These are phyloP conservation scores for Meda fulgida DNA, from an alignment of 2,797 vertebrate species.

Conservation along the genomic window DNA sequence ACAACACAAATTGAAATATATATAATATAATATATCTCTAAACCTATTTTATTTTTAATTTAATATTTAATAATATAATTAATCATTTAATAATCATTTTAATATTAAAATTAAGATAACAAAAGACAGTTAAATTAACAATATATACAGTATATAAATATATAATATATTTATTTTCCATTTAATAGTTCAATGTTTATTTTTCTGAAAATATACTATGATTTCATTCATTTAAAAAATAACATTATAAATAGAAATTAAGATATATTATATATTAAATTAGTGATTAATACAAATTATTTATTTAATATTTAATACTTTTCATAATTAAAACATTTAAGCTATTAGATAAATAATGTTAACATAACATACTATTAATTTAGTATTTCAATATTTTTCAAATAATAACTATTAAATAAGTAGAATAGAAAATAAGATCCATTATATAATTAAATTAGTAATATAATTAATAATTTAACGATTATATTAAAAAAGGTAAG, in stretches of 20 bases:
- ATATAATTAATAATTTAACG: neutral
- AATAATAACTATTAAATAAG: neutral
- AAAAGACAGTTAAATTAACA: neutral
- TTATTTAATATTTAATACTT: neutral
- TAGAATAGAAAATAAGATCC: neutral
- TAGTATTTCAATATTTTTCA: too few species aligned
- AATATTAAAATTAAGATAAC: too few species aligned
- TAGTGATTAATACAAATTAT: neutral
- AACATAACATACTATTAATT: neutral
- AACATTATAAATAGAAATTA: neutral
- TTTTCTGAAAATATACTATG: neutral
- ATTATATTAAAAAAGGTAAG: neutral
- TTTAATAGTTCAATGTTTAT: neutral
- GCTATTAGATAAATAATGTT: neutral
- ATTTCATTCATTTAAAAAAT: neutral
- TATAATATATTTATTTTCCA: neutral
- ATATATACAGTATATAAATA: too few species aligned
- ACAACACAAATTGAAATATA: neutral
- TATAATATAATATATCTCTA: neutral
- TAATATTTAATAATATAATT: neutral
- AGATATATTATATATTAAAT: neutral
- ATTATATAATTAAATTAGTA: neutral
- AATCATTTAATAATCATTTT: neutral
- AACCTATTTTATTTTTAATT: neutral
- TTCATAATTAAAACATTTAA: neutral